Base-by-base conservation (phyloP, 2,113 vertebrate genomes). In the Chiloscyllium plagiosum region DNA sequence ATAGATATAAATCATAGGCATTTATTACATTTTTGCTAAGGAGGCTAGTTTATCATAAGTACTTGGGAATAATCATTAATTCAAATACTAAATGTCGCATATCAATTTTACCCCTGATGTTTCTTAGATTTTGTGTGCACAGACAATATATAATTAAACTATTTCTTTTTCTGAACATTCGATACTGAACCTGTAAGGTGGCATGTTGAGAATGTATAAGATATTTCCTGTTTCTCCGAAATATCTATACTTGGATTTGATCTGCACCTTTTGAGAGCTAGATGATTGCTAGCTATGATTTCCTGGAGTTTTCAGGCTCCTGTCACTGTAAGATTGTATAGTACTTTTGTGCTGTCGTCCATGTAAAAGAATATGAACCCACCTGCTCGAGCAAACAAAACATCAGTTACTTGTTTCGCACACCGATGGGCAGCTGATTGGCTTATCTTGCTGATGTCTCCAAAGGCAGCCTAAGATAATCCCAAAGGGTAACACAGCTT, bases 311-410 rank as follows among this genome's bases (percentile, higher is more conserved):
- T 1, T 61, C 33, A n/a, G 29, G 12, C 37, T 37, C 89, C 56
- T 66, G 56, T 66, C 61, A 92, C 29, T 66, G 37, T 92, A 66
- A 37, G 61, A 92, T 92, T 66, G 15, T 83, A 42, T 56, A 92
- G 29, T 22, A 15, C 33, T 92, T 92, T 92, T 92, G 33, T 92
- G 56, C 33, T 66, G 89, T 66, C 56, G 15, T 92, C 89, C 61
- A 66, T 61, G 56, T 92, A 19, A 92, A 92, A 37, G 56, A 20
- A 92, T 66, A 92, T 22, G 19, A 92, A 92, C 56, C 5, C n/a
- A 92, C 61, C 19, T 22, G 56, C 89, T 92, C 89, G 15, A 37
- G 33, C 61, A 89, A 92, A 92, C 89, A 65, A 92, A 92, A 92
- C 50, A 90, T 89, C 50, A 90, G 87, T n/a, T 61, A 56, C 0